Base-by-base conservation (phyloP, 2,888 invertebrate species). In the Nephrocerus scutellatus region DNA sequence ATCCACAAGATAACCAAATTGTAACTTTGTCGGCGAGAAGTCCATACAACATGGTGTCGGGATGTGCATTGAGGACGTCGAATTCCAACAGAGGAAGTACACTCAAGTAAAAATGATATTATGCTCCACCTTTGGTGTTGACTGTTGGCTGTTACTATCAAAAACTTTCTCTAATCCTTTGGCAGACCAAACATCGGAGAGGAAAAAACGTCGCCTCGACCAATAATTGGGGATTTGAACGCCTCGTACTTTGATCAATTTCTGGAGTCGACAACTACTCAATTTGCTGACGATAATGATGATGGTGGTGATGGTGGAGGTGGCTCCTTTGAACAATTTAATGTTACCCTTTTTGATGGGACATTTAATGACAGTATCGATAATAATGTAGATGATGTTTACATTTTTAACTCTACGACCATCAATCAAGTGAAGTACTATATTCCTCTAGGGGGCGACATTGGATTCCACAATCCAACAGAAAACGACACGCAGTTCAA, bases 1-100 rank as follows among this genome's bases (percentile, higher is more conserved):
- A 72, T 43, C 71, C 73, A 1, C 76, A 76, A 5, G 80, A 84
- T 59, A 84, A 88, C 59, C 92, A 92, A 68, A 76, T 89, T 16
- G 77, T 91, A 14, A 77, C 80, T 38, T 65, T 91, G 18, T 82
- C 84, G 0, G 74, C 77, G 28, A 72, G 73, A 63, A 72, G 73
- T 43, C 74, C 74, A 0, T 71, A 73, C 16, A 75, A 74, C 1
- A 74, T 75, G 25, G 68, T 70, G 36, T 78, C 82, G 0, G 83
- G 82, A 2, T 82, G 79, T 52, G 63, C 70, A 3, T 55, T 74
- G 16, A 71, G 70, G 4, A 47, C 49, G 26, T 47, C 49, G 3
- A 44, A 34, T 22, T 35, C 43, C 8, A 36, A 42, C 12, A 44
- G 21, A 9, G 46, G 45, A 7, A 37, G 30, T 4, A 48, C 44